Percentiles rank a stretch among this genome's conserved stretches.
These are phyloP conservation scores for Gortyna flavago DNA, from an alignment of 2,888 invertebrate genomes.

Conservation along the genomic window DNA sequence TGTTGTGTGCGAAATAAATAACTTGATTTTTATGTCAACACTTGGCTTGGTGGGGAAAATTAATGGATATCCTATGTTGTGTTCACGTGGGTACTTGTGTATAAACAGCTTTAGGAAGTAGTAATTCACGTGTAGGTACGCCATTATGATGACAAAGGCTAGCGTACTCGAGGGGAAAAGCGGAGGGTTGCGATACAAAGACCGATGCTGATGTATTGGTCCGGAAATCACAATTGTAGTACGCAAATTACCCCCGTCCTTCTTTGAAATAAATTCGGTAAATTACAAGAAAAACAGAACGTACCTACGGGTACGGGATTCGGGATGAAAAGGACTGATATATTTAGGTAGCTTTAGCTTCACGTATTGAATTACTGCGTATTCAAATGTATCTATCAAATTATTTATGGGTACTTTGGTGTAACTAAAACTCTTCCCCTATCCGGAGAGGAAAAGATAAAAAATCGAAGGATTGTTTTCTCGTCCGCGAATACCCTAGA, in stretches of 20 bases:
- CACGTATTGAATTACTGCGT: slow-evolving; percentile 21
- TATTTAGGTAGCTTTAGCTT: not conserved
- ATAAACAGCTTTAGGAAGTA: slow-evolving; percentile 64
- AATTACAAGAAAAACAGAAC: slow-evolving; percentile 57
- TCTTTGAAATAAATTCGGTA: slow-evolving; percentile 62
- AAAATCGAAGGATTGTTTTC: slow-evolving; percentile 46
- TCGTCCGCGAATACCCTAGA: slow-evolving; percentile 42
- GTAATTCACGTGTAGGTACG: slow-evolving; percentile 58
- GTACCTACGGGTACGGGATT: slow-evolving; percentile 3
- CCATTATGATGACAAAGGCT: slow-evolving; percentile 64
- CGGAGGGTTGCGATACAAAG: slow-evolving; percentile 67
- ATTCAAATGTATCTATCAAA: slow-evolving; percentile 10
- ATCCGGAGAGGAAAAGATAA: slow-evolving; percentile 42
- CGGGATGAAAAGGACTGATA: not conserved
- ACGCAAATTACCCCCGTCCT: slow-evolving; percentile 66
- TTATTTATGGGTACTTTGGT: slow-evolving; percentile 8
- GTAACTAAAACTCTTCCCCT: slow-evolving; percentile 14
- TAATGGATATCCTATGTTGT: slow-evolving; percentile 56
- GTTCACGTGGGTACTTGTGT: slow-evolving; percentile 26
- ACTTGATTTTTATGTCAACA: slow-evolving; percentile 48
- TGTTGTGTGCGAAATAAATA: slow-evolving; percentile 41
- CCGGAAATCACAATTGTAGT: slow-evolving; percentile 68
- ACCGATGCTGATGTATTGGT: slow-evolving; percentile 63
- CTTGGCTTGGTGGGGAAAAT: slow-evolving; percentile 35
- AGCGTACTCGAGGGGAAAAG: slow-evolving; percentile 64